phyloP scores from a whole-genome alignment of 2,797 vertebrate genomes.

The Diglossa cyanea region DNA sequence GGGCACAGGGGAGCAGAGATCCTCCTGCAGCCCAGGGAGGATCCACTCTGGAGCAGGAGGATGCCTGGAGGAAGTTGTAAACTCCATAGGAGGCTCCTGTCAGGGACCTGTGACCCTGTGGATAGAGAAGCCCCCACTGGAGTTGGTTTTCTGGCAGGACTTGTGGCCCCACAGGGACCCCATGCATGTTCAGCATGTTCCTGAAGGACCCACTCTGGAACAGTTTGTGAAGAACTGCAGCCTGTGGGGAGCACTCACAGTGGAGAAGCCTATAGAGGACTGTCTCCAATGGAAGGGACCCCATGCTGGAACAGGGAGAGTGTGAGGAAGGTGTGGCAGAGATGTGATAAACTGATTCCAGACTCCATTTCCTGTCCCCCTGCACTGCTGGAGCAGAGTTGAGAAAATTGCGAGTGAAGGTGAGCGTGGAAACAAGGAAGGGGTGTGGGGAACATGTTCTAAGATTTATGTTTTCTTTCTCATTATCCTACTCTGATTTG shows the following conservation, averaged over 20 bases:
- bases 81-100: background rate
- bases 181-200: rapidly evolving
- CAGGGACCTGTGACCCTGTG: too few species aligned
- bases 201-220: background rate
- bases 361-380: too few species aligned
- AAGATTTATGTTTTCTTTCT: background rate
- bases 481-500: background rate
- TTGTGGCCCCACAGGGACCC: background rate
- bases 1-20: background rate
- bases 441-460: rapidly evolving
- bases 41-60: rapidly evolving
- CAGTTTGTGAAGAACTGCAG: background rate
- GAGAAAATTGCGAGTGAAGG: background rate
- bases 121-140: rapidly evolving
- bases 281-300: background rate
- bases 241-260: background rate
- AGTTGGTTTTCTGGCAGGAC: background rate
- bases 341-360: background rate
- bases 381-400: background rate
- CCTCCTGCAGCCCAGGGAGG: background rate
- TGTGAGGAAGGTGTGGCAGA: background rate
- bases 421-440: background rate
- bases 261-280: background rate
- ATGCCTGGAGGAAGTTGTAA: background rate
- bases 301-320: rapidly evolving